Conservation (phyloP, 1,140 invertebrate genomes). For the Hesperophylax magnus region DNA sequence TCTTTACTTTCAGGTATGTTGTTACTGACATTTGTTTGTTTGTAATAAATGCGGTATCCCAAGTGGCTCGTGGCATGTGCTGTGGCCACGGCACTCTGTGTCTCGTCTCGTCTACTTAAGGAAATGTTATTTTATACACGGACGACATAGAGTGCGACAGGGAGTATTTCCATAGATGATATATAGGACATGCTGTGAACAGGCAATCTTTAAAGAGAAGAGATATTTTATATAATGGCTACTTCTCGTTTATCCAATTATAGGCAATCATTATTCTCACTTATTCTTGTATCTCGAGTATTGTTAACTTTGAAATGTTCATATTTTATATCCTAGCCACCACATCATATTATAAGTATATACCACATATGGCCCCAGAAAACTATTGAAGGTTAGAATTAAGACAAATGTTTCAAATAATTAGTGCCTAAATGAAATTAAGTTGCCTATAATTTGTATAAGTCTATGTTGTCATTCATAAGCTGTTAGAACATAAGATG, state of each 20-base stretch:
- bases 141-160: not conserved
- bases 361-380: not conserved
- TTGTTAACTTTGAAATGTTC: not conserved
- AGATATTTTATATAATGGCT: too few relatives aligned
- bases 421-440: conserved; percentile 52
- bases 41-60: not conserved
- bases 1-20: conserved; percentile 4
- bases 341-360: not conserved
- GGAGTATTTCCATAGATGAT: conserved; percentile 4
- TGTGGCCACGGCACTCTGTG: not conserved
- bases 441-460: conserved; percentile 46
- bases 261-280: conserved; percentile 17
- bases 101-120: not conserved
- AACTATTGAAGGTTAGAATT: conserved; percentile 25
- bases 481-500: conserved; percentile 38
- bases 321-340: not conserved
- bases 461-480: conserved; percentile 37
- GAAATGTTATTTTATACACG: conserved; percentile 2
- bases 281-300: conserved; percentile 1
- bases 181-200: conserved; percentile 8
- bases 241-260: not conserved
- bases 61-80: not conserved
- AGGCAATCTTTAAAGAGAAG: too few relatives aligned
- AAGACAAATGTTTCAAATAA: conserved; percentile 38
- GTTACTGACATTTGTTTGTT: conserved; percentile 1